These are phyloP conservation scores for Orientallactaga bullata DNA, from an alignment of 2,113 vertebrate genomes.

Conservation along the genomic window DNA sequence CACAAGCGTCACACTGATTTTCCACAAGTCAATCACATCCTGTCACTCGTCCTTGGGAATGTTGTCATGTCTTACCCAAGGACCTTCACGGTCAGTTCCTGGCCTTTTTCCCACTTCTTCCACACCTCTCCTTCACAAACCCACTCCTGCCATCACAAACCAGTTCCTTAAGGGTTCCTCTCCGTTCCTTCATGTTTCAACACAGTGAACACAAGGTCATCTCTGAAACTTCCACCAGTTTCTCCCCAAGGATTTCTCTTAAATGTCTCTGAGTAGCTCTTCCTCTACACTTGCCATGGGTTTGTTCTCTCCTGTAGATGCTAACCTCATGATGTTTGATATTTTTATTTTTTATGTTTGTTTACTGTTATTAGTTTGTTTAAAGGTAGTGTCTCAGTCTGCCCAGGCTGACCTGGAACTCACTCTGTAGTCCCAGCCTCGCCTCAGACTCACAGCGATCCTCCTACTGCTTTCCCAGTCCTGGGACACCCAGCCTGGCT, in stretches of 20 bases:
- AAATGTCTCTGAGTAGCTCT: neutral
- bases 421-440: too few species aligned
- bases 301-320: neutral
- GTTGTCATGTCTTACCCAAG: neutral
- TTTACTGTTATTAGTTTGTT: neutral
- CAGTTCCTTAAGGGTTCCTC: neutral
- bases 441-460: too few species aligned
- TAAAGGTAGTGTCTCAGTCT: too few species aligned
- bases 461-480: too few species aligned
- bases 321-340: neutral
- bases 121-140: neutral
- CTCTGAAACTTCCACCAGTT: neutral
- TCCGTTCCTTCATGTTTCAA: constrained; percentile 2
- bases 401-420: too few species aligned
- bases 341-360: neutral
- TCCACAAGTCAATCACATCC: neutral
- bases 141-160: neutral
- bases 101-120: neutral
- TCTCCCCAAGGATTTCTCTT: too few species aligned
- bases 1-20: neutral
- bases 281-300: neutral
- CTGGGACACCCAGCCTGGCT: too few species aligned
- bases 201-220: neutral
- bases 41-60: too few species aligned
- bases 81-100: neutral